phyloP scores from a whole-genome alignment of 2,888 invertebrate species.

The Eretmocerus hayati region DNA sequence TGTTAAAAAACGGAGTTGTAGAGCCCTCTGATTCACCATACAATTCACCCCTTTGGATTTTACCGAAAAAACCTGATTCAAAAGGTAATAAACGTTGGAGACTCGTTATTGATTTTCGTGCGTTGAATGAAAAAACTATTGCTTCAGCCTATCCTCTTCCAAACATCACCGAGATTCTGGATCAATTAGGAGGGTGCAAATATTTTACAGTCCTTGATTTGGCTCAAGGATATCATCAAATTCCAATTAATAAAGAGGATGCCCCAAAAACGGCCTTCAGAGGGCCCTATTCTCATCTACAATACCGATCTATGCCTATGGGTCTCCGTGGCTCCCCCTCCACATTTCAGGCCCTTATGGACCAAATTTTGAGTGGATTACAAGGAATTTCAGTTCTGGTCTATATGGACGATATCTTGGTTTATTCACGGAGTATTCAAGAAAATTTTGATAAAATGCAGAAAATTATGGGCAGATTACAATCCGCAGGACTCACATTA shows the following conservation, averaged over 20 bases:
- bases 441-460: background rate
- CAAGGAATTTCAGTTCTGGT: background rate
- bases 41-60: background rate
- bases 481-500: background rate
- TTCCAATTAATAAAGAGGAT: background rate
- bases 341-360: background rate
- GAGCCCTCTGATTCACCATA: background rate
- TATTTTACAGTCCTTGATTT: background rate
- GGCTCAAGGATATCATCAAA: background rate
- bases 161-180: background rate
- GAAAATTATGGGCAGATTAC: background rate
- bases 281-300: background rate
- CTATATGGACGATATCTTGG: conserved; percentile 2
- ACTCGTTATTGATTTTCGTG: background rate
- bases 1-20: background rate
- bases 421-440: background rate
- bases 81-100: background rate
- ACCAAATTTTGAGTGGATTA: background rate
- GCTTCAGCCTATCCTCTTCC: background rate
- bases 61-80: background rate
- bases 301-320: conserved; percentile 4
- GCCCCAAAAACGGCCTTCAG: background rate
- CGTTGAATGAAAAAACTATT: background rate
- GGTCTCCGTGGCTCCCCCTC: background rate
- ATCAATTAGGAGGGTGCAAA: background rate